These are phyloP conservation scores for Ornithoptera alexandrae DNA, from an alignment of 2,888 invertebrate species.

Conservation along the genomic window DNA sequence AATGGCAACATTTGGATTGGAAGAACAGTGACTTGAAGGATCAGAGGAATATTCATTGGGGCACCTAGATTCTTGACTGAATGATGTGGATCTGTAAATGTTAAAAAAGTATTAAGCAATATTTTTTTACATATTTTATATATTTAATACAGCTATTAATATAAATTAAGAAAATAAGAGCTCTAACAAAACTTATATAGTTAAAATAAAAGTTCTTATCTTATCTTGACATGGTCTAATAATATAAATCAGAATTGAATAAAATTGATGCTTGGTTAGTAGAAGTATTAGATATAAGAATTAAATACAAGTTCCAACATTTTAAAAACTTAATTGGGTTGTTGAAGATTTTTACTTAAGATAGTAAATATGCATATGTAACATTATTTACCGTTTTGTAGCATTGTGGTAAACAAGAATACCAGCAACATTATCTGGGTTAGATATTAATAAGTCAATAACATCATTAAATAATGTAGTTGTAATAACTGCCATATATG, in stretches of 20 bases:
- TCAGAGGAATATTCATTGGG: slow-evolving; percentile 87
- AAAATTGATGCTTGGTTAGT: too few species aligned
- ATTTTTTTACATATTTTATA: not conserved
- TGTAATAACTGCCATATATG: slow-evolving; percentile 89
- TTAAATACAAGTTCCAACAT: not conserved
- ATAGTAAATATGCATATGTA: not conserved
- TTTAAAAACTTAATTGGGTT: not conserved
- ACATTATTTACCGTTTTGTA: slow-evolving; percentile 52
- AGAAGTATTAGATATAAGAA: too few species aligned
- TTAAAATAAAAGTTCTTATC: too few species aligned
- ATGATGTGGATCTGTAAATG: slow-evolving; percentile 55
- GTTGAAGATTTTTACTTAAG: not conserved
- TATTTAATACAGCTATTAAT: too few species aligned
- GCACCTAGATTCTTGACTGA: slow-evolving; percentile 86
- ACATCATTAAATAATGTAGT: slow-evolving; percentile 80
- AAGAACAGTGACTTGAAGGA: slow-evolving; percentile 69
- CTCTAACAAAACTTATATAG: too few species aligned
- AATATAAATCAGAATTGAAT: too few species aligned
- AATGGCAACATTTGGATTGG: slow-evolving; percentile 78
- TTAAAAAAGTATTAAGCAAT: not conserved
- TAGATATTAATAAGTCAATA: slow-evolving; percentile 74
- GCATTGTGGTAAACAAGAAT: slow-evolving; percentile 81
- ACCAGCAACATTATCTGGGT: slow-evolving; percentile 82
- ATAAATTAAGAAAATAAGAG: too few species aligned
- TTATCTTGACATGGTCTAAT: too few species aligned